A percentile compares a stretch with the other conserved stretches of the same genome.
Evolutionary conservation across 1,140 invertebrate species (phyloP).

Genomic region (Aphaenogaster floridana): DNA sequence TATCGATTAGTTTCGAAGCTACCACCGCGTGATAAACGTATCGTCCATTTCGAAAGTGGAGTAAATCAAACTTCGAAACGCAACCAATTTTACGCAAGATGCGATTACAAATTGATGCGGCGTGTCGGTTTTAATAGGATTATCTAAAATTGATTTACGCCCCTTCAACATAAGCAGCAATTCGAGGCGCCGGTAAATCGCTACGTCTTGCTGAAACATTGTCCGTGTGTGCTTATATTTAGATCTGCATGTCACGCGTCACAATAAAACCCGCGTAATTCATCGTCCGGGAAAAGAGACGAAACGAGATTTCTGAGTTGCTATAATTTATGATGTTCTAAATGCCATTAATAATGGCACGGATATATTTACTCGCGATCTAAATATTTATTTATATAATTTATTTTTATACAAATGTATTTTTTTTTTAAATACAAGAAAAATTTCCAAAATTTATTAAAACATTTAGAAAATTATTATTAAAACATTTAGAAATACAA

Average conservation of each 20-base stretch:
- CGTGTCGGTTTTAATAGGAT: slow-evolving; percentile 12
- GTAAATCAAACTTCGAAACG: slow-evolving; percentile 28
- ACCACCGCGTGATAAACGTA: neutral
- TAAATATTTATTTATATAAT: neutral
- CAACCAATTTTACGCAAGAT: slow-evolving; percentile 32
- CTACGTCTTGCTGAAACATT: slow-evolving; percentile 26
- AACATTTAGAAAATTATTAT: slow-evolving; percentile 3
- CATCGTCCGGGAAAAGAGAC: slow-evolving; percentile 18
- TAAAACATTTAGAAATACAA: neutral
- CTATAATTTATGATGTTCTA: slow-evolving; percentile 5
- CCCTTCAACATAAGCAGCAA: neutral
- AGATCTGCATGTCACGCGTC: slow-evolving; percentile 25
- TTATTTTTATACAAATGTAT: neutral
- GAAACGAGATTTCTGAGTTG: slow-evolving; percentile 30
- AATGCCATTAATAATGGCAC: neutral
- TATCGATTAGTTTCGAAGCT: slow-evolving; percentile 19
- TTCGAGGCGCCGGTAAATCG: neutral
- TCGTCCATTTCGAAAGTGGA: slow-evolving; percentile 15
- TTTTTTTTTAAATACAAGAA: too few species aligned
- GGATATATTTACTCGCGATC: neutral
- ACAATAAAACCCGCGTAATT: slow-evolving; percentile 16
- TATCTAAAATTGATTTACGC: slow-evolving; percentile 48
- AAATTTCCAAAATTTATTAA: neutral
- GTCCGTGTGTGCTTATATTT: slow-evolving; percentile 38
- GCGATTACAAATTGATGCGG: slow-evolving; percentile 31